Evolutionary conservation across 2,888 invertebrate genomes (phyloP), one percentile per base, ranked within the genome.

Genomic region (Exocentrus adspersus): DNA sequence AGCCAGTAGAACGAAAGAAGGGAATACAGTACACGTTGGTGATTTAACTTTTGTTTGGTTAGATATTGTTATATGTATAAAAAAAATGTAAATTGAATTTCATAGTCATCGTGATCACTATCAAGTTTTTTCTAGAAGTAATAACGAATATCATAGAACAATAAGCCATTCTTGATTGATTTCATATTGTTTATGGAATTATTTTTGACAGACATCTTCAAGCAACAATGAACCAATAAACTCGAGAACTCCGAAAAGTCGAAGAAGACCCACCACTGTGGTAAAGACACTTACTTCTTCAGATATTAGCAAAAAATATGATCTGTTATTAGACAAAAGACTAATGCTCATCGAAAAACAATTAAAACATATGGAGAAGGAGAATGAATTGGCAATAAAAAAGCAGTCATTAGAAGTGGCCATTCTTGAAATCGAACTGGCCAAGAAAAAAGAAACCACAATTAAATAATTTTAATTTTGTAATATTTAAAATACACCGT

Each of bases 221-320:
- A n/a, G n/a, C n/a, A n/a, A n/a, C n/a, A n/a, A n/a, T n/a, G n/a
- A n/a, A n/a, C n/a, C n/a, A n/a, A n/a, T n/a, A 24, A 24, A 24
- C 3, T 24, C 7, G 24, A 24, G n/a, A n/a, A n/a, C 16, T 2
- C 52, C 20, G 19, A 58, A 16, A n/a, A 58, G 28, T n/a, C 30
- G 48, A 7, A 50, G 58, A 41, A 17, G 58, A 20, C 48, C 58
- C 20, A 37, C 32, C 32, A 48, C 46, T 9, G 24, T 21, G 4
- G 20, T 58, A 3, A 58, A 48, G 24, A n/a, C 41, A 10, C 12
- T 48, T 17, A 48, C 41, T 17, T 41, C 21, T n/a, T 56, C 56
- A 2, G 56, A 43, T 19, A 42, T 56, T 2, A 21, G 17, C 3
- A 20, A 56, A 43, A 58, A 58, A 48, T 58, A 58, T 48, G 48